These are phyloP conservation scores for Amphipoea lucens DNA, from an alignment of 2,888 invertebrate species.

Conservation along the genomic window DNA sequence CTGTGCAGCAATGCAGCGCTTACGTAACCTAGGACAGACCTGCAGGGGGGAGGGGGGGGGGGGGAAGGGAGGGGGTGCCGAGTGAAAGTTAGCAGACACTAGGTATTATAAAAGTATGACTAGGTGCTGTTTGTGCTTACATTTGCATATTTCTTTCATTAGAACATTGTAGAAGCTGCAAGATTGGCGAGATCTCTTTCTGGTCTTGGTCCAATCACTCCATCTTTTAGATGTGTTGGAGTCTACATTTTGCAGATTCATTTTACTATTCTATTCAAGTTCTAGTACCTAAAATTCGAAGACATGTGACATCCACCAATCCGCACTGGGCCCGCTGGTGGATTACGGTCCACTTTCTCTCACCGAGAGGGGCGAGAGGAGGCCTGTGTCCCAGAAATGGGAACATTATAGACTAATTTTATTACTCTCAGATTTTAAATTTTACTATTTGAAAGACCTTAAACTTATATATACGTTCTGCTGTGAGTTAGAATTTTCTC, in stretches of 20 bases:
- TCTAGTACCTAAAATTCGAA: neutral
- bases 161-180: conserved; percentile 26
- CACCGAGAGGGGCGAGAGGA: neutral
- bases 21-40: conserved; percentile 56
- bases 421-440: neutral
- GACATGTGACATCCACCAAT: neutral
- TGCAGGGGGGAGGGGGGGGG: neutral
- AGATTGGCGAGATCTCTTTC: neutral
- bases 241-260: neutral
- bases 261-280: neutral
- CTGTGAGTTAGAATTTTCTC: neutral
- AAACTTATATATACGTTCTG: neutral
- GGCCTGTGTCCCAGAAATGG: neutral
- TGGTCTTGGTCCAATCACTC: neutral
- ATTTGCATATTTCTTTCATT: conserved; percentile 53
- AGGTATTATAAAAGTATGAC: conserved; percentile 61
- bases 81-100: conserved; percentile 65
- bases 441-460: neutral
- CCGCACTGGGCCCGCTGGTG: neutral
- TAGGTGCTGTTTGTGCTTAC: conserved; percentile 43
- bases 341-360: neutral
- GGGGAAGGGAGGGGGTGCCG: conserved; percentile 19
- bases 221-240: neutral
- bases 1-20: conserved; percentile 60
- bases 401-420: neutral